Evolutionary conservation across 2,888 invertebrate genomes (phyloP), one percentile per base, ranked within the genome.

Genomic region (Drosophila differens): DNA sequence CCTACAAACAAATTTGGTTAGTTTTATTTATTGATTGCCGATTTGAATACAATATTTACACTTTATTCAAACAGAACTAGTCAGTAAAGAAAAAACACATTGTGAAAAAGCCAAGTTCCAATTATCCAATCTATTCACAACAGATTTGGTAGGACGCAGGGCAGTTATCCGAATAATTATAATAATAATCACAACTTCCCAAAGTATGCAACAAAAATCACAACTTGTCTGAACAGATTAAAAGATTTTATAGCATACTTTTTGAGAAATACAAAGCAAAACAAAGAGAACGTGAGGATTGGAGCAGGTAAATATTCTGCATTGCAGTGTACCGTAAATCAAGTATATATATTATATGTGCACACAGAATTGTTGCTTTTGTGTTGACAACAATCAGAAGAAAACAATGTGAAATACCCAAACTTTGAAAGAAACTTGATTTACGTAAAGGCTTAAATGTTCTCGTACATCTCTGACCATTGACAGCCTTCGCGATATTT

Each of bases 181-280:
- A 35, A 35, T 30, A 30, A 6, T 35, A 35, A 35, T 5, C 9
- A 0, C 1, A 28, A 0, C 37, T 12, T 35, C 33, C 0, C 49
- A 19, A 62, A 61, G 70, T 70, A 62, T 70, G 71, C 70, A 51
- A 55, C 25, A 25, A 10, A 49, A 3, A n/a, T 12, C 1, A 3
- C 0, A 49, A 14, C 10, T 12, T 25, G 0, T 2, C 7, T 10
- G 12, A 9, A 2, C 22, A 12, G 25, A 7, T 16, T 32, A 0
- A 1, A 16, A 30, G 19, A 33, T 35, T 16, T 0, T 35, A 16
- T 30, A 19, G 70, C 53, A 70, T 70, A 70, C 53, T 70, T 70
- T 60, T 70, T 4, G n/a, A 25, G 16, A 16, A 53, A 25, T 28
- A 4, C 19, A 32, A 14, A 37, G 4, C 32, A 44, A 32, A 3